phyloP scores from a whole-genome alignment of 2,797 vertebrate species.

The Amblyopsis hoosieri region DNA sequence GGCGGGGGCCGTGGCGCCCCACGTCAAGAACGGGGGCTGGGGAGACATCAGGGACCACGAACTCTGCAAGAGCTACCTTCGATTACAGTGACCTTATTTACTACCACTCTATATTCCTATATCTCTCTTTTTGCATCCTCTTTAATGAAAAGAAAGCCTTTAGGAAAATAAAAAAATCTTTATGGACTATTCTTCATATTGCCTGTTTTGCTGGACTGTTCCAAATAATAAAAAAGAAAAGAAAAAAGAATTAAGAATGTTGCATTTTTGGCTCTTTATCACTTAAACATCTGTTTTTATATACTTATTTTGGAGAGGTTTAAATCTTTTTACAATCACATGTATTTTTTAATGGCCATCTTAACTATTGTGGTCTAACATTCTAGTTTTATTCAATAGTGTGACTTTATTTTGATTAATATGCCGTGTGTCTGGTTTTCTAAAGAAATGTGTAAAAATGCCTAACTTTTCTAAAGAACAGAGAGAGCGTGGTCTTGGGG shows the following conservation, averaged over 20 bases:
- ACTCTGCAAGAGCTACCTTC: conserved; percentile 96
- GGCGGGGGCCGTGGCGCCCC: conserved; percentile 84
- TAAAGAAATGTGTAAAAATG: conserved; percentile 13
- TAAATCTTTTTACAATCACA: conserved; percentile 32
- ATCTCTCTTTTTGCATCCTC: conserved; percentile 79
- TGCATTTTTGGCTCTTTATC: conserved; percentile 73
- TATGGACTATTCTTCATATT: conserved; percentile 83
- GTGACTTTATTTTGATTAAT: conserved; percentile 17
- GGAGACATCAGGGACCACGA: conserved; percentile 99
- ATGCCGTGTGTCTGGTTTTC: conserved; percentile 9
- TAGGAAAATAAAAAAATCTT: conserved; percentile 79
- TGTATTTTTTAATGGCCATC: conserved; percentile 22
- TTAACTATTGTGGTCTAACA: conserved; percentile 24
- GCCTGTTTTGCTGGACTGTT: conserved; percentile 84
- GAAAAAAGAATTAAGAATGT: conserved; percentile 52
- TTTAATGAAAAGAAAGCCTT: conserved; percentile 78
- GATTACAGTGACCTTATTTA: conserved; percentile 89
- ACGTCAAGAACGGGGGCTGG: conserved; percentile 98
- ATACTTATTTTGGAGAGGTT: conserved; percentile 23
- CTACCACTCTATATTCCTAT: conserved; percentile 70
- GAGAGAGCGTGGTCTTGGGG: conserved; percentile 15
- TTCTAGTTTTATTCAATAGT: conserved; percentile 32
- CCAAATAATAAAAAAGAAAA: conserved; percentile 71
- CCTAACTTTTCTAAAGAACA: conserved; percentile 13
- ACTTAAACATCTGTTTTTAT: conserved; percentile 54